Evolutionary conservation across 2,797 vertebrate genomes (phyloP), one percentile per base, ranked within the genome.

Genomic region (Rhinatrema bivittatum): DNA sequence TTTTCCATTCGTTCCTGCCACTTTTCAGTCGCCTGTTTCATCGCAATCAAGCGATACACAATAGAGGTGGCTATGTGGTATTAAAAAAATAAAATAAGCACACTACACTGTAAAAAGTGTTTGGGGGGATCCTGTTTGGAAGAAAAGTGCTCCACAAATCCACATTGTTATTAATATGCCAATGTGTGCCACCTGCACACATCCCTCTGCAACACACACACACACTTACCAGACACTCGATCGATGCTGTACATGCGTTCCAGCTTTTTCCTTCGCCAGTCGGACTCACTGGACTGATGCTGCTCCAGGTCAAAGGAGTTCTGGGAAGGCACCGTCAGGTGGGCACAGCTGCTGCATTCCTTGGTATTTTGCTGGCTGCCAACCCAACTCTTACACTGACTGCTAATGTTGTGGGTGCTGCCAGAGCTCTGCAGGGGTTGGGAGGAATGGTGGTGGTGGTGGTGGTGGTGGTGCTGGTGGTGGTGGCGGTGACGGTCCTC

Each of bases 171-270:
- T n/a, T n/a, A n/a, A n/a, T n/a, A n/a, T n/a, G n/a, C n/a, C n/a
- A n/a, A n/a, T n/a, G n/a, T 27, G 18, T 31, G 3, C 19, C 17
- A 10, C 7, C 50, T 6, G 14, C 5, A 44, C 7, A 34, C 4
- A 25, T 23, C 14, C 15, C 12, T 14, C 17, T 26, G 29, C 35
- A 25, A 9, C 14, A 29, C 26, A 7, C 7, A 7, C 11, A 12
- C 6, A 10, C 70, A 77, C 53, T 89, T 53, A 72, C 93, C 94
- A 68, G 90, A 75, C 80, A 93, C 64, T 9, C 83, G 79, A 41
- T 98, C 95, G 0, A 97, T 86, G 2, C 95, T 98, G 60, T 87
- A 89, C 89, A 94, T 91, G 68, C 94, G 81, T 78, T 97, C 92
- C 67, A 98, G 82, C 65, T 93, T 93, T 54, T 93, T 96, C 29